Evolutionary conservation across 1,140 invertebrate genomes (phyloP), one percentile per base, ranked within the genome.

Genomic region (Drosophila auraria): DNA sequence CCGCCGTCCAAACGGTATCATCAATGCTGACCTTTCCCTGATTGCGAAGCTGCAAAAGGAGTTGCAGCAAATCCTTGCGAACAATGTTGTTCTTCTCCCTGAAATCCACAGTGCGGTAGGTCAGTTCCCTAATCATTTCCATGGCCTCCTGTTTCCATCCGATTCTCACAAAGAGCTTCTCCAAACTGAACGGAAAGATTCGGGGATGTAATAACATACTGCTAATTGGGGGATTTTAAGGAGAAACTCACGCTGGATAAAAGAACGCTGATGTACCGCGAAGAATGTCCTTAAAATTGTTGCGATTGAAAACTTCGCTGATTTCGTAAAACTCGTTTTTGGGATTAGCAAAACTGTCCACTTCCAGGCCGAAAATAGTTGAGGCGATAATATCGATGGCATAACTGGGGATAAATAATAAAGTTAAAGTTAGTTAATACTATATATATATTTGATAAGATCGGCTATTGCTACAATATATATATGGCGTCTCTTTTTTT

Each of bases 21-120:
- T 93, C 91, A 0, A 53, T 72, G 45, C 45, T 87, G 12, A 94
- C 69, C 60, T 80, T 78, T 47, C 92, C 93, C 8, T 93, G 93
- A 61, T 94, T 94, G 25, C 93, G 93, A 3, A 95, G 64, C 53
- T 94, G 93, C 51, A 95, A 87, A 8, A 95, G 64, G 2, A 95
- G 76, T 60, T 95, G 94, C 64, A 95, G 77, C 54, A 95, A 93
- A 84, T 95, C 95, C 45, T 93, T 93, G 33, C 94, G 87, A 1
- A 78, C 81, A 3, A 95, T 66, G 27, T 93, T 93, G 54, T 94
- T 92, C 6, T 93, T 72, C 71, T 94, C 93, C 12, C 95, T 80
- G 40, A 93, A 93, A 11, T 93, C 83, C 9, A 95, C 92, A 0
- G 94, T 94, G 30, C 95, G 93, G 66, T 93, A 87, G 1, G 95